Evolutionary conservation across 2,113 vertebrate species (phyloP).

Genomic region (Atlantisia rogersi): DNA sequence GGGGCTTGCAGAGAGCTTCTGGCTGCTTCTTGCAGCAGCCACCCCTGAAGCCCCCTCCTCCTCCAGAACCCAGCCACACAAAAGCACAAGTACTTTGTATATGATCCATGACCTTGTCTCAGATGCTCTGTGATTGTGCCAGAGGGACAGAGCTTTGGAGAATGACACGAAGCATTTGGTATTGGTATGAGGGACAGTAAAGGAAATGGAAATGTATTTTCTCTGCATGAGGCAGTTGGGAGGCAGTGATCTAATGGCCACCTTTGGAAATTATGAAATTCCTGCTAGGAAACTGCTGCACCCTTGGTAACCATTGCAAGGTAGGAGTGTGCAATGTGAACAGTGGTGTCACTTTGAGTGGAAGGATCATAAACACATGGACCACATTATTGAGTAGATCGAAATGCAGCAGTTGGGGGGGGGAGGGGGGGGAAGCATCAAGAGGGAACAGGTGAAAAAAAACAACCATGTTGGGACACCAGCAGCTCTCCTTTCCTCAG

Average conservation of each 20-base stretch:
- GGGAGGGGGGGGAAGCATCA: neutral
- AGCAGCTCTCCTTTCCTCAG: neutral
- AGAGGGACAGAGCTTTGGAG: neutral
- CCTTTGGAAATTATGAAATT: slow-evolving; percentile 39
- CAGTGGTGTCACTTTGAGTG: neutral
- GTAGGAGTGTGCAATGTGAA: neutral
- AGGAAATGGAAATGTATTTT: slow-evolving; percentile 52
- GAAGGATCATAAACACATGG: slow-evolving; percentile 29
- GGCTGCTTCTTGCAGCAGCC: no score
- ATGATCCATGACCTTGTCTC: neutral
- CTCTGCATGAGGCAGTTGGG: neutral
- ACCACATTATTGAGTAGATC: neutral
- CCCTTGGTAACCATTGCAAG: neutral
- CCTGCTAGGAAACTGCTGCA: neutral
- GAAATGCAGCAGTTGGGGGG: neutral
- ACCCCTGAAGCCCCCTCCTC: no score
- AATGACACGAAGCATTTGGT: neutral
- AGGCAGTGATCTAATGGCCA: slow-evolving; percentile 24
- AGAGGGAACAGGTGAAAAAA: slow-evolving; percentile 37
- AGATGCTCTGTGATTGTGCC: neutral
- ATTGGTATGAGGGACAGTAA: neutral
- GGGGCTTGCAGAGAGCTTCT: no score
- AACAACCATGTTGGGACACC: neutral
- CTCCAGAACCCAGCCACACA: no score
- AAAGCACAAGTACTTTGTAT: no score